Percentiles rank a stretch among this genome's conserved stretches.
Evolutionary conservation across 2,888 invertebrate species (phyloP).

Genomic region (Tachina fera): DNA sequence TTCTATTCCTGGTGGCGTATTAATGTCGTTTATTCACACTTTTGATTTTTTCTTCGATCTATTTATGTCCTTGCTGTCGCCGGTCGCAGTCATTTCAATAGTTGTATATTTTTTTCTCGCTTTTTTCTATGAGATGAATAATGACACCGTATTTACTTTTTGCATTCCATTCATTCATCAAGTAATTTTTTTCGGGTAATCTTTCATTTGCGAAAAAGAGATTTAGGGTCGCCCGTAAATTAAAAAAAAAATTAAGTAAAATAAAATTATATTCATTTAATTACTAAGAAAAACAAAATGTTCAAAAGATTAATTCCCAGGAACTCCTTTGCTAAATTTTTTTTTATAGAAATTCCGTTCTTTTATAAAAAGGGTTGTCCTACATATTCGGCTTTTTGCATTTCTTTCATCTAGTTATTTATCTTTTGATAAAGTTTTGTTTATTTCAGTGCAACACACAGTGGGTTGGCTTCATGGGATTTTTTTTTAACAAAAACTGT

Average conservation of each 20-base stretch:
- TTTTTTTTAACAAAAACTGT: too few species aligned
- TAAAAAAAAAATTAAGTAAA: neutral
- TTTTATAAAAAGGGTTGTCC: neutral
- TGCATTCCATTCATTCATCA: neutral
- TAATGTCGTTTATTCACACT: neutral
- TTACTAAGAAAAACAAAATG: too few species aligned
- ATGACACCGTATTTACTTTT: constrained; percentile 49
- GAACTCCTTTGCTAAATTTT: too few species aligned
- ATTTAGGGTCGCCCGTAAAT: neutral
- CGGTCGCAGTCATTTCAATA: constrained; percentile 2
- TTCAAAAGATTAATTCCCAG: too few species aligned
- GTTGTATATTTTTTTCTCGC: neutral
- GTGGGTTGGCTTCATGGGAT: too few species aligned
- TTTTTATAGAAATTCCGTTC: too few species aligned
- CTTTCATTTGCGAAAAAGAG: neutral
- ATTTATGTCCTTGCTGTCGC: constrained; percentile 3
- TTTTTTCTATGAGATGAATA: constrained; percentile 54
- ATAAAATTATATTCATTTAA: too few species aligned
- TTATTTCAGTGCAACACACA: neutral
- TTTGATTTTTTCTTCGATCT: neutral
- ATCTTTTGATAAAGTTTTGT: neutral
- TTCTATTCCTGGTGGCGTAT: constrained; percentile 30
- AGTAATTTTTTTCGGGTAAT: neutral
- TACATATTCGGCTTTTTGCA: constrained; percentile 10
- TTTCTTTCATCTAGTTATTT: neutral